These are phyloP conservation scores for Tachycineta bicolor DNA, from an alignment of 2,113 vertebrate species.

Conservation along the genomic window DNA sequence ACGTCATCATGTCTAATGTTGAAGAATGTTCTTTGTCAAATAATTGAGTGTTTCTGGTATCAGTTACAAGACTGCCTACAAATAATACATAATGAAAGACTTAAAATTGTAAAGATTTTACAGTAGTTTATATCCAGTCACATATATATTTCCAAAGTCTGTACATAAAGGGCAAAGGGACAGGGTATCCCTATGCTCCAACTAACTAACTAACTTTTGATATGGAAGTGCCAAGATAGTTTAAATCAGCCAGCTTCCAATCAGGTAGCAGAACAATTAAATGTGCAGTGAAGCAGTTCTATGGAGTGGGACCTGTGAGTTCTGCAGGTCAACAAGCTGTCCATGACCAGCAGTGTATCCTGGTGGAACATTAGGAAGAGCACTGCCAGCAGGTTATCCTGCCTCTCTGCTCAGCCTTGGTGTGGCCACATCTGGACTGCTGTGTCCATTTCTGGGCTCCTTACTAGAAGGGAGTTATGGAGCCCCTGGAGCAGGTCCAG, in stretches of 20 bases:
- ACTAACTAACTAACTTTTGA: neutral
- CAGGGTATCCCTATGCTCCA: neutral
- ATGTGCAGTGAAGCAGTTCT: neutral
- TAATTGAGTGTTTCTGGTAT: neutral
- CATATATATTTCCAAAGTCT: neutral
- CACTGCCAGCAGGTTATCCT: neutral
- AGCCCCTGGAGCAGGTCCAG: neutral
- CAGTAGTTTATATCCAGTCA: neutral
- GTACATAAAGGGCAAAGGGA: neutral
- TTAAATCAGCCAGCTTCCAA: neutral
- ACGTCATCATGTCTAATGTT: accelerated
- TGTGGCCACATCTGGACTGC: neutral
- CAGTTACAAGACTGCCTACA: neutral
- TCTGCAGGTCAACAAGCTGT: neutral
- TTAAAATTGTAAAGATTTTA: neutral
- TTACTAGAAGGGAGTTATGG: neutral
- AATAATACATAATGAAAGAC: neutral
- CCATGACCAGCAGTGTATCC: neutral
- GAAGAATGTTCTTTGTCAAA: neutral
- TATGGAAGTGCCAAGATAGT: accelerated
- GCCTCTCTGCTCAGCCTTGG: neutral
- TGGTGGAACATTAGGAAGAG: neutral
- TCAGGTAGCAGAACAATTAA: neutral
- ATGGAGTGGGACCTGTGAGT: neutral
- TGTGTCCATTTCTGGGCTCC: neutral